Evolutionary conservation across 2,113 vertebrate genomes (phyloP).

Genomic region (Amblyornis subalaris): DNA sequence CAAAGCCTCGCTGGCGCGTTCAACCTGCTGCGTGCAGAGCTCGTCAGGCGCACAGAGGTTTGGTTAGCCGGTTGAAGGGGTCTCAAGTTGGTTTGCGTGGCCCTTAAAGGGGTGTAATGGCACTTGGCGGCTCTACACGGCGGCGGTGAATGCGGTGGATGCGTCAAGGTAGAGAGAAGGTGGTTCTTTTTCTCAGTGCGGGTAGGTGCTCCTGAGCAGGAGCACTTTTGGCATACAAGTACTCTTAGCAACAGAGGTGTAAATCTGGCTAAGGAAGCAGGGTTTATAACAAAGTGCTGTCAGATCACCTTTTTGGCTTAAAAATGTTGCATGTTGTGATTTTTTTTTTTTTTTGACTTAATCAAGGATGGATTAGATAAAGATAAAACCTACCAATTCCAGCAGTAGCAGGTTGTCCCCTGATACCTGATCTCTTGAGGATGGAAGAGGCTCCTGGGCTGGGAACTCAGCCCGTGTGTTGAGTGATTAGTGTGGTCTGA

Average conservation of each 20-base stretch:
- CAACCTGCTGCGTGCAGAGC: not conserved
- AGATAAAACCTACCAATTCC: not conserved
- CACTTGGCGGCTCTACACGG: fast-evolving
- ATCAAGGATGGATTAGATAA: not conserved
- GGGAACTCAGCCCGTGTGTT: fast-evolving
- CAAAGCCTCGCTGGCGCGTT: not conserved
- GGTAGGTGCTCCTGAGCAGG: not conserved
- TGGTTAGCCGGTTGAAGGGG: not conserved
- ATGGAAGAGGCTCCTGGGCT: not conserved
- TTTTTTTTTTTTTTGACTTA: not conserved
- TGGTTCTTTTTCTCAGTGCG: fast-evolving
- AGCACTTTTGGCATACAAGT: not conserved
- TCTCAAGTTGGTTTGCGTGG: not conserved
- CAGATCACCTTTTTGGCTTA: not conserved
- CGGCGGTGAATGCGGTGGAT: not conserved
- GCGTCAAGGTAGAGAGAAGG: not conserved
- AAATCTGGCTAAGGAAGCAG: not conserved
- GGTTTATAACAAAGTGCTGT: not conserved
- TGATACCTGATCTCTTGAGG: no score
- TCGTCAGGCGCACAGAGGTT: not conserved
- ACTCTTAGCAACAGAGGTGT: not conserved
- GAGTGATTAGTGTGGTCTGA: not conserved
- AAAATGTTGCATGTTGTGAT: not conserved
- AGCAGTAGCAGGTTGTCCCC: not conserved
- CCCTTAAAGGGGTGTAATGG: not conserved